Evolutionary conservation across 2,797 vertebrate species (phyloP).

Genomic region (Acanthornis magna): DNA sequence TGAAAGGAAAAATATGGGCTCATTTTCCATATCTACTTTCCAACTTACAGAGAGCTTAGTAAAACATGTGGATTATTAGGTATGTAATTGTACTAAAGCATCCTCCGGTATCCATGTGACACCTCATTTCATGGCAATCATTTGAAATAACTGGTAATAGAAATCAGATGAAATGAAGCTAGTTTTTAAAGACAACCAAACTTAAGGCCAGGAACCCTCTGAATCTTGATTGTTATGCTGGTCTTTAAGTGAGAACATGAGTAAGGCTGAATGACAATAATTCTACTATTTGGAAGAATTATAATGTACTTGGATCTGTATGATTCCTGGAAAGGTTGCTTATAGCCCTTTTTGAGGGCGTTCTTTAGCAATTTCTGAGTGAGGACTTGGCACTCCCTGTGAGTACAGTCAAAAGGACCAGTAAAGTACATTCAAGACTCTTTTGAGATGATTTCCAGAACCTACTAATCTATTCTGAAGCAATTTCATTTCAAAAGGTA

Average conservation of each 20-base stretch:
- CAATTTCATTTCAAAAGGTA: constrained; percentile 13
- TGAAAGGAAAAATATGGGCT: not conserved
- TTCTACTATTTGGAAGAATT: constrained; percentile 24
- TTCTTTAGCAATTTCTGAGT: constrained; percentile 15
- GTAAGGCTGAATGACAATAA: not conserved
- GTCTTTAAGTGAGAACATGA: constrained; percentile 17
- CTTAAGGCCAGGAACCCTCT: not conserved
- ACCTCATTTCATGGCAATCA: constrained; percentile 7
- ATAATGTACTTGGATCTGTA: not conserved
- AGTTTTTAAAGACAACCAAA: not conserved
- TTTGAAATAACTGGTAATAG: constrained; percentile 40
- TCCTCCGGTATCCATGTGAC: constrained; percentile 31
- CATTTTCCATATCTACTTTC: not conserved
- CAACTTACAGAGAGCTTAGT: not conserved
- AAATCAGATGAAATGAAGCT: constrained; percentile 28
- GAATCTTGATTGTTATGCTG: not conserved
- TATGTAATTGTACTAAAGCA: not conserved
- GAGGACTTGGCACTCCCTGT: not conserved
- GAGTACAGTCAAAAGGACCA: not conserved
- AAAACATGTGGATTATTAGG: constrained; percentile 18
- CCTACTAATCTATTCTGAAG: not conserved
- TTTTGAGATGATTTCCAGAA: constrained; percentile 34
- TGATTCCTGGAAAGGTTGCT: not conserved
- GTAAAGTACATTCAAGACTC: not conserved
- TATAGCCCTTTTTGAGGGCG: not conserved